Evolutionary conservation across 2,888 invertebrate genomes (phyloP).

Genomic region (Hedychridium roseum): DNA sequence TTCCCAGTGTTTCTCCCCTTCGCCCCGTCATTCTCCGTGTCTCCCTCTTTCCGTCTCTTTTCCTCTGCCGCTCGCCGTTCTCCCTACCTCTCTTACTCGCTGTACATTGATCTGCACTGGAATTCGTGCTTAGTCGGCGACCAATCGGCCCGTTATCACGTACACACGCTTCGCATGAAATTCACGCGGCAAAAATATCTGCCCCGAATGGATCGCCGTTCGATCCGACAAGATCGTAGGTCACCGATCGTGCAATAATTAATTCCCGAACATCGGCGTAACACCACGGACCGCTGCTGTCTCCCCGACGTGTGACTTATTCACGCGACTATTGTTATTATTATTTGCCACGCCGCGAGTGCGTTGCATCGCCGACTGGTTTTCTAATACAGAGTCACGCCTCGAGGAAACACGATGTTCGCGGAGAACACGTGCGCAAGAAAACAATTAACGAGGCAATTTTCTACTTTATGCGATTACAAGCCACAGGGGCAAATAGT

Average conservation of each 20-base stretch:
- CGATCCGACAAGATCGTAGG: slow-evolving; percentile 15
- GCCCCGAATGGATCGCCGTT: slow-evolving; percentile 7
- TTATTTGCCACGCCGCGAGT: too few relatives aligned
- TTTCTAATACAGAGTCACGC: too few relatives aligned
- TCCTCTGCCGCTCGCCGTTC: not conserved
- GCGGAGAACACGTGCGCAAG: too few relatives aligned
- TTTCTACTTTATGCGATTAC: too few relatives aligned
- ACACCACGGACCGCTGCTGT: slow-evolving; percentile 15
- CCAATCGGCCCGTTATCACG: slow-evolving; percentile 34
- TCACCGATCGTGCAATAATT: slow-evolving; percentile 21
- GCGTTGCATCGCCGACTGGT: too few relatives aligned
- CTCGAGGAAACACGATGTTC: too few relatives aligned
- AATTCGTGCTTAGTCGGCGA: not conserved
- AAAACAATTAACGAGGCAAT: too few relatives aligned
- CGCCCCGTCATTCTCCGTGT: slow-evolving; percentile 15
- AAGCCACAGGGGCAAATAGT: too few relatives aligned
- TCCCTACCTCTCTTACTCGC: not conserved
- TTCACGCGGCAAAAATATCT: slow-evolving; percentile 5
- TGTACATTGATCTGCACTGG: not conserved
- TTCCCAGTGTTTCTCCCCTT: slow-evolving; percentile 8
- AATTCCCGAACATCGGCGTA: slow-evolving; percentile 24
- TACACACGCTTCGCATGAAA: slow-evolving; percentile 12
- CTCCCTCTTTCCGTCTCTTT: slow-evolving; percentile 5
- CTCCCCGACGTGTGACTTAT: slow-evolving; percentile 25
- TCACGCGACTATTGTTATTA: slow-evolving; percentile 24